Evolutionary conservation across 2,113 vertebrate species (phyloP), one percentile per base, ranked within the genome.

Genomic region (Panurus biarmicus): DNA sequence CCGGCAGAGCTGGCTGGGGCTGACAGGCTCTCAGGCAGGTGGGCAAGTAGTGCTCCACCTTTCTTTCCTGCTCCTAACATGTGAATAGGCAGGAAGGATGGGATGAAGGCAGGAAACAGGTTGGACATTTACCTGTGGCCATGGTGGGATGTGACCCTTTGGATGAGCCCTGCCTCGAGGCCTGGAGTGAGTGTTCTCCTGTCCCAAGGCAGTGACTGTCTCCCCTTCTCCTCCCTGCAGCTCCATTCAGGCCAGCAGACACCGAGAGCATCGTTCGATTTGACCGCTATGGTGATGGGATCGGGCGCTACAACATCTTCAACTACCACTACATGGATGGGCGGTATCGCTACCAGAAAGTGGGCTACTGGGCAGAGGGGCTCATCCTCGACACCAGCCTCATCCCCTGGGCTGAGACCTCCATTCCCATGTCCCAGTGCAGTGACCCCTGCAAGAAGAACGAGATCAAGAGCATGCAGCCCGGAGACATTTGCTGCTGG

Each of bases 401-500:
- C 85, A 98, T 99, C 58, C 97, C 98, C 0, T 99, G 99, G 99
- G 98, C 97, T 23, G 97, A 97, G 5, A 92, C 95, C 3, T 95
- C 96, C 11, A 95, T 98, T 12, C 99, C 99, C 1, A 98, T 98
- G 20, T 99, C 99, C 28, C 99, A 99, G 97, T 99, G 99, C 96
- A 99, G 99, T 0, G 99, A 99, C 94, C 99, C 99, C 75, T 99
- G 99, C 97, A 98, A 97, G 95, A 99, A 98, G 97, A 99, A 99
- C 0, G 99, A 99, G 95, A 98, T 99, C 76, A 99, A 99, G 96
- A 99, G 99, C 74, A 98, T 99, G 98, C 99, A 99, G 96, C 99
- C 99, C 0, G 99, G 99, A 8, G 99, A 99, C 48, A 98, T 99
- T n/a, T 99, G 99, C 97, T 99, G 99, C 96, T 99, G 99, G 99